A percentile compares a stretch with the other conserved stretches of the same genome.
These are phyloP conservation scores for Orchestia grillus DNA, from an alignment of 1,140 invertebrate species.

Conservation along the genomic window DNA sequence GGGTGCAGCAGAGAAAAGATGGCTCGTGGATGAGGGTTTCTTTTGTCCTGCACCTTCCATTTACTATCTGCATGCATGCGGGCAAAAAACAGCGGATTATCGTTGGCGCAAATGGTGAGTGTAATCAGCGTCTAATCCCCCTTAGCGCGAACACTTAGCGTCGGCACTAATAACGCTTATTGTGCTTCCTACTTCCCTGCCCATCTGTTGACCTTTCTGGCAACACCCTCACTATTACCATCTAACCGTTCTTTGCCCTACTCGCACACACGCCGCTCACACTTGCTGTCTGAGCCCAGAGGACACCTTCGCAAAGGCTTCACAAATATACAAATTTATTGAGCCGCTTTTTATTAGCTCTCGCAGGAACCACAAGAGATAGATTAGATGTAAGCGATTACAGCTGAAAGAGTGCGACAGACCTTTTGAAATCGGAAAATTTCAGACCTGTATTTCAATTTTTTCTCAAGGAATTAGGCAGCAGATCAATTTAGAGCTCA, in stretches of 20 bases:
- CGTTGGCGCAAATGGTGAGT: neutral
- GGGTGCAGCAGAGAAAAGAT: neutral
- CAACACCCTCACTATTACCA: neutral
- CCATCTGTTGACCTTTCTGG: constrained; percentile 49
- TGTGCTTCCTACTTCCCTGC: constrained; percentile 51
- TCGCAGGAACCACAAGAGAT: too few relatives aligned
- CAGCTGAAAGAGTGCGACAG: too few relatives aligned
- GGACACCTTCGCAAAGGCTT: neutral
- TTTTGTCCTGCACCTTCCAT: neutral
- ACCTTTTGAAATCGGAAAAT: neutral
- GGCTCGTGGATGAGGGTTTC: neutral
- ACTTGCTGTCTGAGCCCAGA: neutral
- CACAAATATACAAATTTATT: neutral
- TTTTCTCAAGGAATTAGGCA: neutral
- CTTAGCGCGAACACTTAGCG: constrained; percentile 48
- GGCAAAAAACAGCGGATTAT: constrained; percentile 33
- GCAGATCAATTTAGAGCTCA: neutral
- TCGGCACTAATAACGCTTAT: constrained; percentile 50
- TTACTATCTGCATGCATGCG: neutral
- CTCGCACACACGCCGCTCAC: constrained; percentile 4
- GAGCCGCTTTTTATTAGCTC: neutral
- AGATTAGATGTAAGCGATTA: too few relatives aligned
- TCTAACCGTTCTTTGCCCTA: constrained; percentile 6
- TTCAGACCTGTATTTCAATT: neutral
- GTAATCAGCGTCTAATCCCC: constrained; percentile 50